phyloP scores from a whole-genome alignment of 2,113 vertebrate species.

The Lates calcarifer region DNA sequence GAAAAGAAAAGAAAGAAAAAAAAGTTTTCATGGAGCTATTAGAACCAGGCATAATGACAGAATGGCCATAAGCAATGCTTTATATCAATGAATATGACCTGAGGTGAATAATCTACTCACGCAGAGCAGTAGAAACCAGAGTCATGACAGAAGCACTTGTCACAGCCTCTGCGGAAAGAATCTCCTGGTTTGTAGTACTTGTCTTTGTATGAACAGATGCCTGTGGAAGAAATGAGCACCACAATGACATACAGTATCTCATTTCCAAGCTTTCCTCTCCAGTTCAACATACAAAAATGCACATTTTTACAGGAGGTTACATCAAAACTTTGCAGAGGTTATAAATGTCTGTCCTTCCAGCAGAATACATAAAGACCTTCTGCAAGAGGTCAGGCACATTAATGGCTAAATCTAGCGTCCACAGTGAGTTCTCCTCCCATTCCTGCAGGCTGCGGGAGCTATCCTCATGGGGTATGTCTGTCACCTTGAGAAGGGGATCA shows the following conservation, averaged over 20 bases:
- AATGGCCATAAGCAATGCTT: background rate
- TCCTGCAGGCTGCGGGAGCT: slow-evolving; percentile 27
- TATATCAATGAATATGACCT: background rate
- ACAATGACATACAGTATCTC: background rate
- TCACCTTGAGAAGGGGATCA: slow-evolving; percentile 66
- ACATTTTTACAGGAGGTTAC: slow-evolving; percentile 2
- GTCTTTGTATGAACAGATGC: slow-evolving; percentile 71
- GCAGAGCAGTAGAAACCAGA: slow-evolving; percentile 71
- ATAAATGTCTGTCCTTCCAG: background rate
- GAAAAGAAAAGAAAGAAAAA: background rate
- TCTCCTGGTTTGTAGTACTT: slow-evolving; percentile 76
- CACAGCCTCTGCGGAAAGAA: slow-evolving; percentile 74
- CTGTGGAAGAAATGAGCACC: slow-evolving; percentile 43
- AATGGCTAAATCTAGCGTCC: slow-evolving; percentile 42
- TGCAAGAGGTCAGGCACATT: slow-evolving; percentile 40
- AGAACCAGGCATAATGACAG: background rate
- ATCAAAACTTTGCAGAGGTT: slow-evolving; percentile 21
- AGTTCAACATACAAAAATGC: background rate
- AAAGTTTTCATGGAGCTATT: background rate
- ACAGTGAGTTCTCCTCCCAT: slow-evolving; percentile 6
- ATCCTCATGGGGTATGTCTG: slow-evolving; percentile 40
- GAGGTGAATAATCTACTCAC: slow-evolving; percentile 55
- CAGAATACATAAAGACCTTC: slow-evolving; percentile 15
- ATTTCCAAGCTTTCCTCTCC: background rate
- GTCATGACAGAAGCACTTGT: slow-evolving; percentile 75